phyloP scores from a whole-genome alignment of 2,888 invertebrate species.

The Xanthostigma xanthostigma region DNA sequence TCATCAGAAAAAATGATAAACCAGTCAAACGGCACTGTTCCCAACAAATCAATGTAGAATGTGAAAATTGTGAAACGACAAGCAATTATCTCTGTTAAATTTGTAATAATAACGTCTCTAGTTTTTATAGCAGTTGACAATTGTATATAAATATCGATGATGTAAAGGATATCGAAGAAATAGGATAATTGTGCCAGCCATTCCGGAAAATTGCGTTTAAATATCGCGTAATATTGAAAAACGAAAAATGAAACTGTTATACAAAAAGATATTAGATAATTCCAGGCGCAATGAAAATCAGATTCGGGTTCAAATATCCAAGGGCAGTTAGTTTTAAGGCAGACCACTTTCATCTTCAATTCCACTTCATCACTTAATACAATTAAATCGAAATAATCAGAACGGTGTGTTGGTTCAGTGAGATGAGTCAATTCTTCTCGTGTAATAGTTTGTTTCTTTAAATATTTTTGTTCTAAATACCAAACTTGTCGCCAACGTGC shows the following conservation, averaged over 20 bases:
- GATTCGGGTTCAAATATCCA: constrained; percentile 35
- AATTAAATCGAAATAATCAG: constrained; percentile 14
- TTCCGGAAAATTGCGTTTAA: no score
- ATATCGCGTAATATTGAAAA: no score
- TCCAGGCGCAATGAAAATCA: constrained; percentile 32
- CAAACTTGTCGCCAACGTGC: background rate
- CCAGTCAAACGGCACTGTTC: background rate
- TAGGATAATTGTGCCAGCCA: no score
- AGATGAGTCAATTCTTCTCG: background rate
- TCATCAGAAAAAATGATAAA: background rate
- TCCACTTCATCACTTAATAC: constrained; percentile 16
- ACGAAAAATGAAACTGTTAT: no score
- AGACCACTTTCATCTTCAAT: constrained; percentile 21
- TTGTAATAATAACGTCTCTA: background rate
- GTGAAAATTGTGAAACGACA: background rate
- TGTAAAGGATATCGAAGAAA: background rate
- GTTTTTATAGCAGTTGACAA: background rate
- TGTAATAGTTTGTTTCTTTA: background rate
- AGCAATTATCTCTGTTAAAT: background rate
- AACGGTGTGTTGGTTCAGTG: constrained; percentile 8
- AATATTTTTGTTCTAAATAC: background rate
- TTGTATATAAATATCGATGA: background rate
- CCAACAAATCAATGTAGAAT: background rate
- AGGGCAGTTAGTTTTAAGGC: constrained; percentile 29
- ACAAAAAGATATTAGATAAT: constrained; percentile 10